These are phyloP conservation scores for Lottia scabra DNA, from an alignment of 2,888 invertebrate genomes.

Conservation along the genomic window DNA sequence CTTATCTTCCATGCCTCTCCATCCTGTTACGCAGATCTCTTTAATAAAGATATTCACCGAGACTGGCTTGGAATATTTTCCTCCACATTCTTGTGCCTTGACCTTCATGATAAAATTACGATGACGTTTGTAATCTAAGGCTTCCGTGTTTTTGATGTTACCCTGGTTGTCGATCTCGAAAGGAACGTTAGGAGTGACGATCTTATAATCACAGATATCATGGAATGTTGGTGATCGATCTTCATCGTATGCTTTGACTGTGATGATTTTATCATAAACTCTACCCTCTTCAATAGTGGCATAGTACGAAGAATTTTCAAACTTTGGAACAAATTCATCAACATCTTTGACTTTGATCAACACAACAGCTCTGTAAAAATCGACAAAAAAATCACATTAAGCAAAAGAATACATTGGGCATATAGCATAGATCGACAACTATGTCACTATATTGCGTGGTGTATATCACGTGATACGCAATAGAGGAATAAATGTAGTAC, in stretches of 20 bases:
- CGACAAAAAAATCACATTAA: too few relatives aligned
- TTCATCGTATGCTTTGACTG: constrained; percentile 90
- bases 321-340: constrained; percentile 94
- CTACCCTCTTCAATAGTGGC: constrained; percentile 88
- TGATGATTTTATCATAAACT: constrained; percentile 81
- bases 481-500: too few relatives aligned
- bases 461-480: too few relatives aligned
- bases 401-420: too few relatives aligned
- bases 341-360: constrained; percentile 96
- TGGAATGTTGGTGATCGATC: constrained; percentile 96
- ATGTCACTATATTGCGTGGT: too few relatives aligned
- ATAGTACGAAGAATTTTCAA: constrained; percentile 90
- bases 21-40: constrained; percentile 82
- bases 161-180: constrained; percentile 94
- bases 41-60: constrained; percentile 96
- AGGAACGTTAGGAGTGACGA: constrained; percentile 89
- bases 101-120: constrained; percentile 91
- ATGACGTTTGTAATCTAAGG: constrained; percentile 89
- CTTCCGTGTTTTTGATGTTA: constrained; percentile 88
- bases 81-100: constrained; percentile 97
- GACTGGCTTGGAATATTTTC: constrained; percentile 92
- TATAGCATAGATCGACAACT: too few relatives aligned
- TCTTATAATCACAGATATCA: constrained; percentile 97
- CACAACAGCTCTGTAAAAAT: constrained; percentile 81
- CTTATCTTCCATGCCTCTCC: constrained; percentile 85